phyloP scores from a whole-genome alignment of 92 coral and sea anemone species.

The Galaxea fascicularis region DNA sequence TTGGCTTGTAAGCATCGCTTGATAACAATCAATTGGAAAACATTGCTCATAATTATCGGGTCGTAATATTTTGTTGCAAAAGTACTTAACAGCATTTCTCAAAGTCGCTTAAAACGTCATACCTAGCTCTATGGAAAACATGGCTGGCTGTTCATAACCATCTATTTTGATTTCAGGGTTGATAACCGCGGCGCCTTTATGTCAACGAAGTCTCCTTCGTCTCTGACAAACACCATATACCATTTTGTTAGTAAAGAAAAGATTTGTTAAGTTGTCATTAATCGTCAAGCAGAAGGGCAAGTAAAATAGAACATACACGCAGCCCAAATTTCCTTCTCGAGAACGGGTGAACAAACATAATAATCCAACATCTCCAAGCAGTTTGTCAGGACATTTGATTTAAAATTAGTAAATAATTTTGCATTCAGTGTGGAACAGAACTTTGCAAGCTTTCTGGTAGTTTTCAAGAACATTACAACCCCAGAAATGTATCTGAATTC shows the following conservation, averaged over 20 bases:
- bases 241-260: neutral
- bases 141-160: neutral
- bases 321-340: neutral
- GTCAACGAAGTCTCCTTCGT: slow-evolving; percentile 13
- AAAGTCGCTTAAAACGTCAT: neutral
- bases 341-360: neutral
- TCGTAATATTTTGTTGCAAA: neutral
- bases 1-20: slow-evolving; percentile 11
- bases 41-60: slow-evolving; percentile 21
- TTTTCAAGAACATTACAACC: neutral
- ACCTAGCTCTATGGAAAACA: neutral
- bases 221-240: slow-evolving; percentile 12
- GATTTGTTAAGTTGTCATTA: neutral
- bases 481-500: neutral
- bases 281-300: neutral
- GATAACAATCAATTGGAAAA: slow-evolving; percentile 43
- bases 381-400: neutral
- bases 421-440: neutral
- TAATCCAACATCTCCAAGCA: neutral
- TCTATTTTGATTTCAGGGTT: slow-evolving; percentile 28
- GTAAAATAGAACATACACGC: neutral
- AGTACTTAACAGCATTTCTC: neutral
- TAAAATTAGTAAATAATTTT: neutral
- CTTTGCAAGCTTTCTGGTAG: too few species aligned
- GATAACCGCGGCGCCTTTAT: slow-evolving; percentile 40